Evolutionary conservation across 2,113 vertebrate genomes (phyloP), one percentile per base, ranked within the genome.

Genomic region (Saccopteryx bilineata): DNA sequence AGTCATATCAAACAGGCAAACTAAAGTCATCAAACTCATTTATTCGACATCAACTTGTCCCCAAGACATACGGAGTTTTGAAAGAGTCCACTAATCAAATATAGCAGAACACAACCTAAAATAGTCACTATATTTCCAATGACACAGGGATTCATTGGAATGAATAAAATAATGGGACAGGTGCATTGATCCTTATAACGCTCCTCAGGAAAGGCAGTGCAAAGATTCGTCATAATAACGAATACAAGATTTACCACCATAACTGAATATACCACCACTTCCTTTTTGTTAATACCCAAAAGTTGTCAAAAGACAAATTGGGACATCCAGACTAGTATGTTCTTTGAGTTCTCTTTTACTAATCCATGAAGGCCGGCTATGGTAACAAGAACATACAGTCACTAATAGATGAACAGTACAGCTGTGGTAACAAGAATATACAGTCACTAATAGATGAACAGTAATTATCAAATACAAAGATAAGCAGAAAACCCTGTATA

Each of bases 1-100:
- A 58, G 31, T 87, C 86, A 88, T 18, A 93, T 23, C 65, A 46
- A 94, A 93, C 0, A 94, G 46, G 56, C 31, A 74, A 92, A 33
- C 5, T 87, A 56, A 89, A 85, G 31, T 71, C 69, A 74, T 66
- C 26, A 90, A 93, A 60, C 11, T 85, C 13, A 83, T 56, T 96
- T 90, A 86, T 24, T 69, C 33, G 31, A 82, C 8, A 7, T 75
- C 76, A 72, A 88, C 78, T 68, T 19, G 15, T 39, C 46, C 15
- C 60, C 28, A 63, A 92, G 39, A 88, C 15, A 90, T 9, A 3
- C 21, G 1, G 28, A 83, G 31, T 71, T 72, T 9, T 15, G 39
- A 21, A 61, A 48, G 50, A 86, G 17, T 52, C n/a, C 46, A 69
- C 31, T 90, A 63, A 90, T 74, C 46, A 74, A 82, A 94, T 48